Base-by-base conservation (phyloP, 2,797 vertebrate species). In the Urocyon cinereoargenteus region DNA sequence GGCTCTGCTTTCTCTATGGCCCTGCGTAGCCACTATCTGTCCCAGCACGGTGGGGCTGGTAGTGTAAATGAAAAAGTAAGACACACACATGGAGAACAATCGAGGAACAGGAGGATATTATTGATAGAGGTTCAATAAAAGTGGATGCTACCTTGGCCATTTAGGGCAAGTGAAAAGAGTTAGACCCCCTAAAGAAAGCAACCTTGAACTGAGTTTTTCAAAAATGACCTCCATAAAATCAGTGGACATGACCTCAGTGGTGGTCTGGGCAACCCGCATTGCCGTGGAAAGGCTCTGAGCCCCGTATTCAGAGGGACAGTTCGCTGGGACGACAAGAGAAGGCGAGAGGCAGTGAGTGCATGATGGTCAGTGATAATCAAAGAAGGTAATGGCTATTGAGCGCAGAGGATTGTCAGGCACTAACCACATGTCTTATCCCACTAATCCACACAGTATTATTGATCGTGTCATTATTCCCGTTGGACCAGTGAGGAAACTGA, bases 171-270 rank as follows among this genome's bases (percentile, higher is more conserved):
- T n/a, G 49, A 79, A 82, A 73, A 93, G 55, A 79, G 64, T 53
- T 31, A 51, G 85, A 73, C 8, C 62, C 49, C 83, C 70, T 77
- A n/a, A 77, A 73, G 57, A 93, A 93, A 91, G 77, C 21, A 57
- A 28, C 49, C 70, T 86, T 61, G 61, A 96, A 64, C 66, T 92
- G 61, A 40, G 49, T 83, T 84, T 97, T 95, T 53, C 75, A 94
- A 92, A 93, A 81, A 70, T 19, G 84, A 6, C 78, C 84, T 91
- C 81, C 55, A 28, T 86, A 78, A 95, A 94, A 36, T 49, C 49
- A 40, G 55, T 62, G 81, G 78, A 83, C 77, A 28, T 12, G 40
- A 86, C 70, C 72, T 59, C 84, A 49, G 82, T 57, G 89, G 64
- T 7, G 40, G 53, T 62, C 45, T 53, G 31, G 49, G 79, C 53